Evolutionary conservation across 1,140 invertebrate genomes (phyloP), one percentile per base, ranked within the genome.

Genomic region (Papilio machaon): DNA sequence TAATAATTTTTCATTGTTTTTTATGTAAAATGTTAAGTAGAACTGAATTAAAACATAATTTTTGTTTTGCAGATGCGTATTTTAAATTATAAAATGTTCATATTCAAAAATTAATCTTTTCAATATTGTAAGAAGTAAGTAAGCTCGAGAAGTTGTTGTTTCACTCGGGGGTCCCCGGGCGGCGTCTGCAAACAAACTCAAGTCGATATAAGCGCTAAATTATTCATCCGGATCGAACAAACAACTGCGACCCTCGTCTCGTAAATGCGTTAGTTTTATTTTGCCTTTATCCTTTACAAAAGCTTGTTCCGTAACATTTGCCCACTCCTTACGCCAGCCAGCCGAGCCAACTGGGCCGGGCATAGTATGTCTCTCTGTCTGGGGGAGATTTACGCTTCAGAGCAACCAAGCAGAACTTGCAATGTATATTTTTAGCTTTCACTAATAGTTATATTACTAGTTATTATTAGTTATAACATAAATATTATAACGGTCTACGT

Each of bases 191-290:
- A 76, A 76, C 74, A 49, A 77, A 77, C 49, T 54, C 75, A 54
- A 54, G 19, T 58, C 75, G 75, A 77, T 77, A 77, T 77, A 77
- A 54, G 52, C 75, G 75, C 30, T 77, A 77, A 77, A 77, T 77
- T 54, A 77, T 77, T 77, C 73, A 75, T 75, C 38, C 73, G 73
- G 17, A 75, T 75, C 73, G 73, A 49, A 52, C 73, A 75, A 75
- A 77, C 49, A 77, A 77, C 49, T 54, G 75, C 19, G 75, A 77
- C 49, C 75, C 75, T 77, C 75, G 52, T 77, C 75, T 77, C 30
- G 75, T 77, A 54, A 77, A 77, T 58, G 52, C n/a, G 75, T 77
- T 54, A 77, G 8, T 58, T 77, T 77, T 77, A 77, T 77, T 77
- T 77, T 58, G 47, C 75, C 75, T 77, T 77, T 58, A 77, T 77